Conservation (phyloP, 1,140 invertebrate species). For the Sinella curviseta region DNA sequence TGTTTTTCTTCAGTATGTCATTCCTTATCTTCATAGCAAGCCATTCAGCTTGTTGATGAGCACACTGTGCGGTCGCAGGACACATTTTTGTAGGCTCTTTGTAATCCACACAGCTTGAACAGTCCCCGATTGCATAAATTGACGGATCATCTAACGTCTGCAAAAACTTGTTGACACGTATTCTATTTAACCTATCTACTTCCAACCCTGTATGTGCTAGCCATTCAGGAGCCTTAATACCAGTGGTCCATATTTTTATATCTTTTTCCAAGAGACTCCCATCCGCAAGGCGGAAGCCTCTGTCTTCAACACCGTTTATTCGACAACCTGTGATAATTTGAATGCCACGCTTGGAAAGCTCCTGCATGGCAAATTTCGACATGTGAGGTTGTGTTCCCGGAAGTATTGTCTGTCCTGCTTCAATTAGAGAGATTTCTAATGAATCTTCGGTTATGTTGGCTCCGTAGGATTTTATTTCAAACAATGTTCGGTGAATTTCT, state of each 20-base stretch:
- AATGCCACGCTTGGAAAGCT: background rate
- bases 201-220: background rate
- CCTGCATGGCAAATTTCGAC: background rate
- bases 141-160: slow-evolving; percentile 35
- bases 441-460: background rate
- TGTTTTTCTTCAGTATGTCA: background rate
- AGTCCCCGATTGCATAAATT: slow-evolving; percentile 38
- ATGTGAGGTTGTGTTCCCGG: background rate
- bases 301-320: background rate
- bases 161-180: slow-evolving; percentile 31
- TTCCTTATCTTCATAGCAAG: slow-evolving; percentile 27
- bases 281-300: slow-evolving; percentile 1
- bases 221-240: slow-evolving; percentile 22
- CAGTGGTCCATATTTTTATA: slow-evolving; percentile 31
- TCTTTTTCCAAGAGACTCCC: slow-evolving; percentile 2
- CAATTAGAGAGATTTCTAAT: slow-evolving; percentile 19
- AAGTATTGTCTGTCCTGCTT: background rate
- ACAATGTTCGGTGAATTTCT: slow-evolving; percentile 26
- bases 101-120: slow-evolving; percentile 10
- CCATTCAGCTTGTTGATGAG: slow-evolving; percentile 41
- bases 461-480: background rate
- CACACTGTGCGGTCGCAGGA: slow-evolving; percentile 39
- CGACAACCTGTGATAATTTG: background rate
- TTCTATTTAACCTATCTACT: background rate
- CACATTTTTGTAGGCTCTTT: background rate